Evolutionary conservation across 2,888 invertebrate genomes (phyloP).

Genomic region (Tetheella fluctuosa): DNA sequence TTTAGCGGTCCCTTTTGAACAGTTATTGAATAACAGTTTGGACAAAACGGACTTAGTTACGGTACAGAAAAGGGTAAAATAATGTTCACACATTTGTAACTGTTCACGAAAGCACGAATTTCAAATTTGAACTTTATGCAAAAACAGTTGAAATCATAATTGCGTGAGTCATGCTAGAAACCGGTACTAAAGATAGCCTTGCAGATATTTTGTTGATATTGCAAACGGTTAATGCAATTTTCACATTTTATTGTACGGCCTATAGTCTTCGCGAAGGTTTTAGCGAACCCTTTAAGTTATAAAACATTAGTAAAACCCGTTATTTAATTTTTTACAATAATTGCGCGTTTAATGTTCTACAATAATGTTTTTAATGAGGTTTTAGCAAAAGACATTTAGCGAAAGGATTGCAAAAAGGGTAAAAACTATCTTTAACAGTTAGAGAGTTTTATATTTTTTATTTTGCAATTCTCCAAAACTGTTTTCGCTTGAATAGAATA

Average conservation of each 20-base stretch:
- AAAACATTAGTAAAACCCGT: conserved; percentile 45
- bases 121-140: conserved; percentile 27
- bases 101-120: conserved; percentile 28
- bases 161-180: conserved; percentile 9
- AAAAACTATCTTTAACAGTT: conserved; percentile 33
- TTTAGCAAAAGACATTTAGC: conserved; percentile 51
- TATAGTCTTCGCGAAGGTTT: conserved; percentile 49
- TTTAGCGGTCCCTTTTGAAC: conserved; percentile 72
- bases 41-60: conserved; percentile 70
- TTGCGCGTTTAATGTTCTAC: conserved; percentile 35
- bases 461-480: background rate
- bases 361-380: conserved; percentile 53
- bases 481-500: background rate
- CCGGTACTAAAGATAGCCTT: conserved; percentile 34
- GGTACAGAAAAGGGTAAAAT: conserved; percentile 73
- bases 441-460: conserved; percentile 16
- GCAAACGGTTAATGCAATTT: conserved; percentile 62
- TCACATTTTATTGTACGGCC: conserved; percentile 55
- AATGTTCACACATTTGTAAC: conserved; percentile 45
- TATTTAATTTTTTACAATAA: conserved; percentile 39
- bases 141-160: background rate
- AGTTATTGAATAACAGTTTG: conserved; percentile 61
- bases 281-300: conserved; percentile 64
- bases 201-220: conserved; percentile 53
- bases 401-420: conserved; percentile 67